A percentile compares a stretch with the other conserved stretches of the same genome.
phyloP scores from a whole-genome alignment of 1,140 invertebrate species.

The Heliconius eleuchia region DNA sequence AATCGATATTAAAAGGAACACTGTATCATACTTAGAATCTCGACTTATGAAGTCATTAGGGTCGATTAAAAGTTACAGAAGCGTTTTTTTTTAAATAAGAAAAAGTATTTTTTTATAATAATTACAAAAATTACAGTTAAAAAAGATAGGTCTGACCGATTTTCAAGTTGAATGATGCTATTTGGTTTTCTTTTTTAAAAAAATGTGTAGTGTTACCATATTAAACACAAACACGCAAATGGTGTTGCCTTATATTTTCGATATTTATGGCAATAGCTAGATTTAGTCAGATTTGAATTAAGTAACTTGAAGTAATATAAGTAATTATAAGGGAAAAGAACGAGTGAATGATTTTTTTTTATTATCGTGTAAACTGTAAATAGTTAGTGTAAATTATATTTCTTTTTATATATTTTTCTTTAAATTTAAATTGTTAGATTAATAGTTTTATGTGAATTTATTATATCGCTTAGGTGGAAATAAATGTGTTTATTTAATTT shows the following conservation, averaged over 20 bases:
- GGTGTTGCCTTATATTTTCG: conserved; percentile 61
- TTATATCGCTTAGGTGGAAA: conserved; percentile 30
- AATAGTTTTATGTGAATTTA: conserved; percentile 31
- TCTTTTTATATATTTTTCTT: conserved; percentile 38
- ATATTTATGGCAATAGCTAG: conserved; percentile 53
- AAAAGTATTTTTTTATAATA: neutral
- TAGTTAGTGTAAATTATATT: conserved; percentile 71
- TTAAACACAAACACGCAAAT: conserved; percentile 22
- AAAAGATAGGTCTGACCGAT: neutral
- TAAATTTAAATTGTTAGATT: conserved; percentile 47
- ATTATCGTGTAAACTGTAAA: conserved; percentile 55
- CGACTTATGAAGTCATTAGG: neutral
- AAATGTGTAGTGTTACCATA: conserved; percentile 26
- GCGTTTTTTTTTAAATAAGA: neutral
- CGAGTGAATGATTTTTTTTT: conserved; percentile 57
- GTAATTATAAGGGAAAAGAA: conserved; percentile 42
- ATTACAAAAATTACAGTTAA: neutral
- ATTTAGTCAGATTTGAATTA: conserved; percentile 48
- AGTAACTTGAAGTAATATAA: conserved; percentile 41
- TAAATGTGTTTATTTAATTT: conserved; percentile 29
- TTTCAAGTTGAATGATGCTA: neutral
- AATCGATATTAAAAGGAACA: neutral
- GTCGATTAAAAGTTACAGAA: neutral
- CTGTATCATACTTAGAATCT: neutral
- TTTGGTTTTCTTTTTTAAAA: neutral